phyloP scores from a whole-genome alignment of 2,797 vertebrate genomes.

The Anabacerthia variegaticeps region DNA sequence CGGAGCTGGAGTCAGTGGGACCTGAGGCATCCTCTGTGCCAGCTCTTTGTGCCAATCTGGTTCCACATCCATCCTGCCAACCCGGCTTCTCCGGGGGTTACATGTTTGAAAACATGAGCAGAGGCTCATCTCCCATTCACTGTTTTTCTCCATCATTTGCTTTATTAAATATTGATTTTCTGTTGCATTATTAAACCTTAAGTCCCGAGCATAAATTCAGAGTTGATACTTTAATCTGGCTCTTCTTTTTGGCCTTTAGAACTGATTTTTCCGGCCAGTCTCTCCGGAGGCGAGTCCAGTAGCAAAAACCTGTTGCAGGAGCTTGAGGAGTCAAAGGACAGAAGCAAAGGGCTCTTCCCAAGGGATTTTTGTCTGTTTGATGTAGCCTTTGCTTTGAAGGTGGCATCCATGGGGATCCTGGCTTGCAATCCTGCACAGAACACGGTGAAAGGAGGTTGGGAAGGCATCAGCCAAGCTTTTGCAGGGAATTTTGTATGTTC shows the following conservation, averaged over 20 bases:
- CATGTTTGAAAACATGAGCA: constrained; percentile 68
- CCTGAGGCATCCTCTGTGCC: constrained; percentile 48
- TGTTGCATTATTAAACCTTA: constrained; percentile 85
- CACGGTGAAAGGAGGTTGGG: accelerated
- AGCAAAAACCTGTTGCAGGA: neutral
- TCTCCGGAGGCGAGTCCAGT: neutral
- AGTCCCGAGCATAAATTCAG: constrained; percentile 80
- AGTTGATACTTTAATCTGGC: constrained; percentile 80
- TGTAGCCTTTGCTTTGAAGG: neutral
- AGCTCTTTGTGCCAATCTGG: constrained; percentile 67
- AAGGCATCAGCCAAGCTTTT: neutral
- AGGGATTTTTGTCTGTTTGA: neutral
- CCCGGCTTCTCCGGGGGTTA: constrained; percentile 55
- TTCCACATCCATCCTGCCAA: constrained; percentile 69
- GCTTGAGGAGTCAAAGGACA: neutral
- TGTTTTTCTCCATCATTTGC: constrained; percentile 84
- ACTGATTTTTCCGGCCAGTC: constrained; percentile 54
- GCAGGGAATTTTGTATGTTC: neutral
- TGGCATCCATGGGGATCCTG: neutral
- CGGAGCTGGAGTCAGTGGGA: constrained; percentile 59
- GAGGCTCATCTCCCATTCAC: constrained; percentile 75
- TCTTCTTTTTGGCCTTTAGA: constrained; percentile 65
- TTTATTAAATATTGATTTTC: constrained; percentile 87
- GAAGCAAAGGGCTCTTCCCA: neutral
- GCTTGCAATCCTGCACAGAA: neutral